Percentiles rank a stretch among this genome's conserved stretches.
phyloP scores from a whole-genome alignment of 2,888 invertebrate genomes.

The Galerucella calmariensis region DNA sequence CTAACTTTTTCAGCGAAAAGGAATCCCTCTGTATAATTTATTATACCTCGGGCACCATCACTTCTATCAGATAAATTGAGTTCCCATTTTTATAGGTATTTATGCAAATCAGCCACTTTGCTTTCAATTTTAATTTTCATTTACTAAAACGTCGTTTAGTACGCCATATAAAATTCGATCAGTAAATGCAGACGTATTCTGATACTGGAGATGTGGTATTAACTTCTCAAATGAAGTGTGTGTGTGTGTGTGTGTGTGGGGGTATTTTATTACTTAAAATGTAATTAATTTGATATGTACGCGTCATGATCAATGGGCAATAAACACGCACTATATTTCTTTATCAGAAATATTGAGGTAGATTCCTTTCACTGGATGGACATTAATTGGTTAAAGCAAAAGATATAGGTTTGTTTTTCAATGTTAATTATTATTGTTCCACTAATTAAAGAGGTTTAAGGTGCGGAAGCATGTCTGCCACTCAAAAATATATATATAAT shows the following conservation, averaged over 20 bases:
- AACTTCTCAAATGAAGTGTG: conserved; percentile 15
- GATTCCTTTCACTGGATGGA: background rate
- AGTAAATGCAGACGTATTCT: conserved; percentile 1
- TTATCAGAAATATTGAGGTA: background rate
- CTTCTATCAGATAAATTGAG: conserved; percentile 5
- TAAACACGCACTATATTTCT: conserved; percentile 39
- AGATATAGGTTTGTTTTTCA: background rate
- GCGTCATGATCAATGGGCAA: conserved; percentile 37
- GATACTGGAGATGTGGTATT: conserved; percentile 36
- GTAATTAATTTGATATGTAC: conserved; percentile 47
- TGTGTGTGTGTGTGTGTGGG: conserved; percentile 26
- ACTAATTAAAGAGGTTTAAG: too few species aligned
- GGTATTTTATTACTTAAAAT: conserved; percentile 47
- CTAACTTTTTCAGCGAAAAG: background rate
- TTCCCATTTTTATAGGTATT: conserved; percentile 1
- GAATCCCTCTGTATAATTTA: background rate
- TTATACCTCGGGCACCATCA: background rate
- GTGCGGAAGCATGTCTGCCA: too few species aligned
- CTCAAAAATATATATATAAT: too few species aligned
- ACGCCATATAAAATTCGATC: conserved; percentile 2
- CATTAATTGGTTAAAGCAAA: background rate
- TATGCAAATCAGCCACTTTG: conserved; percentile 5
- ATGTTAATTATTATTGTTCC: background rate
- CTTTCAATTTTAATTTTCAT: conserved; percentile 8
- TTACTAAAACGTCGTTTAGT: conserved; percentile 7